phyloP scores from a whole-genome alignment of 1,140 invertebrate species.

The Orchesella cincta region DNA sequence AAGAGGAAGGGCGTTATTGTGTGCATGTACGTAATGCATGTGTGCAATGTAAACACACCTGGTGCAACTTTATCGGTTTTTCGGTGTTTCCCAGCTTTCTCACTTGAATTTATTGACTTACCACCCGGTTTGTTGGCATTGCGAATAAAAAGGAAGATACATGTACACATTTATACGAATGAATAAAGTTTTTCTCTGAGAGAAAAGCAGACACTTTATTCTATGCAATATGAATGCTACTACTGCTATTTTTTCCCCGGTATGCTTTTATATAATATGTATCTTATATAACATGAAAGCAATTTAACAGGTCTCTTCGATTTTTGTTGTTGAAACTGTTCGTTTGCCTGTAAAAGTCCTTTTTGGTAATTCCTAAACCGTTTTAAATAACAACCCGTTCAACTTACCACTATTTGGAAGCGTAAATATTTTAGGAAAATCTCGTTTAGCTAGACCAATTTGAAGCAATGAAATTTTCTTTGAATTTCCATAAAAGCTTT shows the following conservation, averaged over 20 bases:
- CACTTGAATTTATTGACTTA: constrained; percentile 16
- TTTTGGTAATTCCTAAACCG: neutral
- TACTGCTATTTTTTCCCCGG: neutral
- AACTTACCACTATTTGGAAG: neutral
- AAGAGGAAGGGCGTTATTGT: neutral
- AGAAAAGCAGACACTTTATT: neutral
- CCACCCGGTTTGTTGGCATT: constrained; percentile 7
- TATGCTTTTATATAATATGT: neutral
- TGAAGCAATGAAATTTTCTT: constrained; percentile 18
- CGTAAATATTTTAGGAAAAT: neutral
- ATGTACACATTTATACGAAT: too few relatives aligned
- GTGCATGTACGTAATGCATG: neutral
- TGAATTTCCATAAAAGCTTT: constrained; percentile 20
- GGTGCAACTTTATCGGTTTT: constrained; percentile 25
- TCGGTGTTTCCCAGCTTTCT: neutral
- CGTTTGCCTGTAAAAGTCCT: neutral
- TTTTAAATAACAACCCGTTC: neutral
- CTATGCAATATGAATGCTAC: neutral
- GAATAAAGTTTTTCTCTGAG: neutral
- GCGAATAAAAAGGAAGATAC: neutral
- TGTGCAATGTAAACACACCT: constrained; percentile 25
- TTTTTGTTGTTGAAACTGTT: too few relatives aligned
- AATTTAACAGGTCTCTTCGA: too few relatives aligned
- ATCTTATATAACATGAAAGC: neutral
- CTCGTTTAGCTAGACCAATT: neutral